Base-by-base conservation (phyloP, 2,888 invertebrate genomes). In the Acutogordius australiensis region DNA sequence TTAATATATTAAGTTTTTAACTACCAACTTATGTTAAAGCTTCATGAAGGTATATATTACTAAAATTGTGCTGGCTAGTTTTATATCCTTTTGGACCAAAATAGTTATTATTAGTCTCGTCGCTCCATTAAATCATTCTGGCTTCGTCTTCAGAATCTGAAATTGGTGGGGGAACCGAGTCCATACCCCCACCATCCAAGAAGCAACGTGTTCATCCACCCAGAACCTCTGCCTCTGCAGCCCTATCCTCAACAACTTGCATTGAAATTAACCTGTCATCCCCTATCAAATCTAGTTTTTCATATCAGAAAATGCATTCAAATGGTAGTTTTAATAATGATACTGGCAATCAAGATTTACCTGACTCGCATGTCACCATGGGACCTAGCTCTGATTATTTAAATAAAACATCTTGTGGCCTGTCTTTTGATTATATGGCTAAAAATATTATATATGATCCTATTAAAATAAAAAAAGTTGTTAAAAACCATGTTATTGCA, bases 91-190 rank as follows among this genome's bases (percentile, higher is more conserved):
- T n/a, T n/a, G n/a, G n/a, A n/a, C n/a, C n/a, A n/a, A n/a, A n/a
- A n/a, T n/a, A n/a, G n/a, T n/a, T n/a, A n/a, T 37, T 37, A 37
- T 37, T 37, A 37, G 37, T 18, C 37, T 37, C 51, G 23, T 51
- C 51, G 51, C 4, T 21, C 8, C 23, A 13, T 51, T 23, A 23
- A 4, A 23, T 51, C 8, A 51, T 51, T 51, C 51, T 51, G 51
- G 51, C 51, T n/a, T 51, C 51, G 18, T 51, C 51, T n/a, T 51
- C 51, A 51, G 51, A 51, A 51, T 51, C 51, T 51, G 51, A 51
- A 26, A 51, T 51, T 26, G 51, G 51, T 51, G 51, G 51, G 23
- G 8, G 18, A n/a, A n/a, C 51, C 23, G n/a, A n/a, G n/a, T n/a
- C n/a, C n/a, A n/a, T n/a, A n/a, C 44, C 44, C 8, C 51, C 51